Evolutionary conservation across 2,888 invertebrate species (phyloP), one percentile per base, ranked within the genome.

Genomic region (Papilio elwesi): DNA sequence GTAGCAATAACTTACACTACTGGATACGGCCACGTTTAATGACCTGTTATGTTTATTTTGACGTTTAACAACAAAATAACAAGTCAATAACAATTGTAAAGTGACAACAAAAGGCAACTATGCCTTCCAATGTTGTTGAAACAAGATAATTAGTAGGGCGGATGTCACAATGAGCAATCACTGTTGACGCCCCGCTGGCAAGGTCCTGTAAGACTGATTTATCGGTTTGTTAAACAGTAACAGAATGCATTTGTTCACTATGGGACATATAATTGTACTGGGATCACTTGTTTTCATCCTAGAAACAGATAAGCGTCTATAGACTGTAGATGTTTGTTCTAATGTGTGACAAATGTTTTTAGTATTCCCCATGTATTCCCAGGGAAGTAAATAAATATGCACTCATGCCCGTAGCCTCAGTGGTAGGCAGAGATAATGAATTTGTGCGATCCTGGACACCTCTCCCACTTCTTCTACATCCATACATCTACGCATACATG

Each of bases 81-180:
- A 64, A 71, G 73, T 48, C 47, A 51, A 48, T 65, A 65, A 57
- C 16, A 67, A 52, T 68, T 53, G 47, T 68, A 63, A 36, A 12
- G 53, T 16, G 26, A 36, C 26, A 16, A 36, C 72, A 77, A 74
- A 76, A 75, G 63, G 49, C 38, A 16, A 71, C 68, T 75, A 76
- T 74, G 72, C 68, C 69, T 66, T 75, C 78, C 78, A 81, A 80
- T 86, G 84, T 86, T 86, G 87, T 87, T 84, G 83, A 86, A 90
- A 89, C 87, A 89, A 89, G 87, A 87, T 90, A 90, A 91, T 92
- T 90, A 89, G 85, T 82, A 80, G 82, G 78, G 78, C 79, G 63
- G 78, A 81, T 88, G 86, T 88, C 87, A 88, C 87, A 89, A 87
- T 87, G 87, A 83, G 83, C 78, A 81, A 85, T 85, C 83, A 82